These are phyloP conservation scores for Lasaia peninsularis DNA, from an alignment of 1,140 invertebrate species.

Conservation along the genomic window DNA sequence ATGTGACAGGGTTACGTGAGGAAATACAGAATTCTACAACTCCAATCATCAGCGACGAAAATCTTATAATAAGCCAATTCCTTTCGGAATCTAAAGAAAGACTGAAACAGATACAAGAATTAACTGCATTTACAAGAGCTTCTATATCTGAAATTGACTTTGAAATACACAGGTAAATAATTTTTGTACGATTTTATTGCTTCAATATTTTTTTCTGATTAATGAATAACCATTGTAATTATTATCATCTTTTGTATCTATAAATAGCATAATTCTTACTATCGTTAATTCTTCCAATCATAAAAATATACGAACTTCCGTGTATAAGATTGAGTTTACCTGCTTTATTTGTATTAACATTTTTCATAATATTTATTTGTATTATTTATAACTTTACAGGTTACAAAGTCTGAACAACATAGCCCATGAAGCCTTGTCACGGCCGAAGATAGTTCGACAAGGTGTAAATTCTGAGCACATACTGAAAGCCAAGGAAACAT, in stretches of 20 bases:
- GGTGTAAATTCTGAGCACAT: constrained; percentile 43
- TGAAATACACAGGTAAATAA: constrained; percentile 58
- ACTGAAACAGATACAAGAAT: constrained; percentile 50
- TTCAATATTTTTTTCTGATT: no score
- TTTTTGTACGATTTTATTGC: neutral
- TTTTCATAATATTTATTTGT: neutral
- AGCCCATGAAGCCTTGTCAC: constrained; percentile 44
- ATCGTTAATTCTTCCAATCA: no score
- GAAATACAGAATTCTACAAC: constrained; percentile 50
- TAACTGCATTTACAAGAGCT: constrained; percentile 53
- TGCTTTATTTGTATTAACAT: no score
- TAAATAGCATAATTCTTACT: no score
- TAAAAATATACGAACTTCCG: neutral
- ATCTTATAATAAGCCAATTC: constrained; percentile 53
- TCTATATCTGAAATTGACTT: constrained; percentile 48
- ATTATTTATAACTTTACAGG: constrained; percentile 36
- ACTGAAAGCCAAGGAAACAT: constrained; percentile 52
- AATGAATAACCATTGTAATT: no score
- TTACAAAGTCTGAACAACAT: constrained; percentile 40
- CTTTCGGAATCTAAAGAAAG: constrained; percentile 52
- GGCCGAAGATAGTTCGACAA: constrained; percentile 32
- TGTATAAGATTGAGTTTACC: neutral
- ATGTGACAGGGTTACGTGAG: constrained; percentile 44
- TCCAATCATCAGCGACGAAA: constrained; percentile 41
- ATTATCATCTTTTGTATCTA: no score